These are phyloP conservation scores for Caenorhabditis sinica DNA, from an alignment of 2,888 invertebrate genomes.

Conservation along the genomic window DNA sequence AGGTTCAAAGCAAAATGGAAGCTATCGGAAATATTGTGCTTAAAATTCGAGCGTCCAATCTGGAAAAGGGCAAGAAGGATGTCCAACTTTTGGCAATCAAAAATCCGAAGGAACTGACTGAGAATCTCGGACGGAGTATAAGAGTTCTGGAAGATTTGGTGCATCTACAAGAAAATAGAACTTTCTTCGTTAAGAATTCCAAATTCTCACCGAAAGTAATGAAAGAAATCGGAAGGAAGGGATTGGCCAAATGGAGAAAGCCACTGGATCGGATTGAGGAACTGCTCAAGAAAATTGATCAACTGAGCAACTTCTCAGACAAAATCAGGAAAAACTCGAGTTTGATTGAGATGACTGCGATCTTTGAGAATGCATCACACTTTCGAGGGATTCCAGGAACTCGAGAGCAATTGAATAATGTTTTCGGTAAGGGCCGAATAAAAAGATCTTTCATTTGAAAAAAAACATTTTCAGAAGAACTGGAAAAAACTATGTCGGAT, in stretches of 20 bases:
- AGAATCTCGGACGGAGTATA: conserved; percentile 17
- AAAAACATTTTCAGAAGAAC: conserved; percentile 1
- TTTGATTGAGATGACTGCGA: background rate
- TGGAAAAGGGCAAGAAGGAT: background rate
- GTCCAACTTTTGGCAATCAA: background rate
- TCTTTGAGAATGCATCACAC: conserved; percentile 7
- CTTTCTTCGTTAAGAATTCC: background rate
- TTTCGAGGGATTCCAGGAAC: conserved; percentile 10
- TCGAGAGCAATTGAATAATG: background rate
- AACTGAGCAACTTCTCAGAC: background rate
- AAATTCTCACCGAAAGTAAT: background rate
- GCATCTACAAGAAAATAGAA: background rate
- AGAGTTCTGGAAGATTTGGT: conserved; percentile 2
- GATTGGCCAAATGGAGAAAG: background rate
- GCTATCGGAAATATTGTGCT: too few species aligned
- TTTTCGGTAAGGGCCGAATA: conserved; percentile 1
- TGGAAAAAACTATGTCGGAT: background rate
- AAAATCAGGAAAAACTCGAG: background rate
- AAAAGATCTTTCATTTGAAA: too few species aligned
- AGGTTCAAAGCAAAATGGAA: too few species aligned
- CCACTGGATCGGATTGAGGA: background rate
- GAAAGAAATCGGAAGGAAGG: background rate
- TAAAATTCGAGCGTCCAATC: background rate
- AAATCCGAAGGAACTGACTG: background rate
- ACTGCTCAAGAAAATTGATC: background rate